Evolutionary conservation across 2,113 vertebrate species (phyloP).

Genomic region (Cacatua alba): DNA sequence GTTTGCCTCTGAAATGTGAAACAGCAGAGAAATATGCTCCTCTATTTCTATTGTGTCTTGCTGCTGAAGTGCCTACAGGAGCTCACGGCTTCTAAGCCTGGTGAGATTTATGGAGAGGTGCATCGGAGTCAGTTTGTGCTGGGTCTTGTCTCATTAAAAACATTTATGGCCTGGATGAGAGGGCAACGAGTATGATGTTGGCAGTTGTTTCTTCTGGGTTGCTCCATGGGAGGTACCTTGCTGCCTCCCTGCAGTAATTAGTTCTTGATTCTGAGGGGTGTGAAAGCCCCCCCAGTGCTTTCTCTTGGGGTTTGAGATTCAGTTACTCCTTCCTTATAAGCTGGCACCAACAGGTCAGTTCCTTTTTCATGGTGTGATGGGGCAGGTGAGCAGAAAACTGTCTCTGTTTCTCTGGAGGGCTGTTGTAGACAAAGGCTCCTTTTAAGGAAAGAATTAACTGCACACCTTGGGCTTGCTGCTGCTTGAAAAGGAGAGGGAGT

Average conservation of each 20-base stretch:
- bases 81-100: neutral
- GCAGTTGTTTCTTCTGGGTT: neutral
- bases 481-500: neutral
- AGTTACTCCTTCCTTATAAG: neutral
- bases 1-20: neutral
- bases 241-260: neutral
- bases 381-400: neutral
- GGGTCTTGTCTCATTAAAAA: neutral
- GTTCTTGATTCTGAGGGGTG: neutral
- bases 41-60: neutral
- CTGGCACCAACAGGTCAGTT: neutral
- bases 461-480: neutral
- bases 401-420: neutral
- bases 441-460: neutral
- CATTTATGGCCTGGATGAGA: neutral
- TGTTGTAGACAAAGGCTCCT: neutral
- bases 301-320: neutral
- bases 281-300: neutral
- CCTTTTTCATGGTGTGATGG: neutral
- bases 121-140: neutral
- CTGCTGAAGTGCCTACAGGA: neutral
- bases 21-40: neutral
- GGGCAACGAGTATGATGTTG: neutral
- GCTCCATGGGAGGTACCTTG: neutral
- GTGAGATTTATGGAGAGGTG: neutral